phyloP scores from a whole-genome alignment of 1,140 invertebrate species.

The Drosophila baimaii region DNA sequence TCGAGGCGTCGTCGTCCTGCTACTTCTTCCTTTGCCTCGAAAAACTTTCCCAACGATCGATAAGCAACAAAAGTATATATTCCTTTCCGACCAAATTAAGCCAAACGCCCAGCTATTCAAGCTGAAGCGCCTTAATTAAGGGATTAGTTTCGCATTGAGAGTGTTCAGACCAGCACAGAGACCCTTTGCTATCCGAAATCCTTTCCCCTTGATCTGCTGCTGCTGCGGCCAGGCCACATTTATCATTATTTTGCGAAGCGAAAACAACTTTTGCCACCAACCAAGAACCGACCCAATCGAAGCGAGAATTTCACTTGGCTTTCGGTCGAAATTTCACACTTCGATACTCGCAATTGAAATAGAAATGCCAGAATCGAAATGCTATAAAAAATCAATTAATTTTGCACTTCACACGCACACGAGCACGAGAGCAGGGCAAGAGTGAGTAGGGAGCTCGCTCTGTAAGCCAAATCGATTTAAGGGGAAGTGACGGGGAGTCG shows the following conservation, averaged over 20 bases:
- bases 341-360: conserved; percentile 67
- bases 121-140: conserved; percentile 51
- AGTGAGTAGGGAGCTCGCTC: not conserved
- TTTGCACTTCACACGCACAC: conserved; percentile 67
- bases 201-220: conserved; percentile 32
- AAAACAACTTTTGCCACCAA: conserved; percentile 9
- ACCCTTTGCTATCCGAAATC: conserved; percentile 1
- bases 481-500: conserved; percentile 8
- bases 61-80: conserved; percentile 50
- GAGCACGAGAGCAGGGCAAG: not conserved
- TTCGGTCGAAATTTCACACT: conserved; percentile 53
- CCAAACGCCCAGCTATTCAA: conserved; percentile 22
- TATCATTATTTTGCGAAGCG: conserved; percentile 46
- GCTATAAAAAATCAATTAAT: conserved; percentile 79
- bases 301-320: conserved; percentile 23
- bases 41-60: conserved; percentile 40
- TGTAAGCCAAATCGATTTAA: conserved; percentile 54
- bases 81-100: conserved; percentile 33
- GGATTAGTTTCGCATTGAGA: conserved; percentile 38
- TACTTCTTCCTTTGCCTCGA: conserved; percentile 13
- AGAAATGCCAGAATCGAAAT: conserved; percentile 40
- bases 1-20: conserved; percentile 50
- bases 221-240: conserved; percentile 39
- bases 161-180: not conserved
- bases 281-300: not conserved